Evolutionary conservation across 2,888 invertebrate species (phyloP).

Genomic region (Athetis lepigone): DNA sequence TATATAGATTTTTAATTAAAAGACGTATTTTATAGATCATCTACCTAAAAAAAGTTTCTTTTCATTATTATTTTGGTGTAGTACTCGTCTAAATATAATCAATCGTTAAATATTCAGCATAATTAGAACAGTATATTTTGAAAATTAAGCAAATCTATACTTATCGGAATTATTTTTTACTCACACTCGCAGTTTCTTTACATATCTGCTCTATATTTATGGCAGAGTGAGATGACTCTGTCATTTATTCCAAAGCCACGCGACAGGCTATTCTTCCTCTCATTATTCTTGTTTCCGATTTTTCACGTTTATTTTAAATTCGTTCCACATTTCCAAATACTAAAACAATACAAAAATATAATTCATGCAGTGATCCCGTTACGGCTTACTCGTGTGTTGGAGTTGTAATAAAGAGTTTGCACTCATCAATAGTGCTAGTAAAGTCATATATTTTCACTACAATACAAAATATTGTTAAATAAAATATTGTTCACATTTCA

Average conservation of each 20-base stretch:
- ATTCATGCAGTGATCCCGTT: slow-evolving; percentile 37
- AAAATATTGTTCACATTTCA: slow-evolving; percentile 53
- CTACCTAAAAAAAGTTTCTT: too few species aligned
- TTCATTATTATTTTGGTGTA: too few species aligned
- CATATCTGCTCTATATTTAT: background rate
- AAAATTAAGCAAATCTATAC: background rate
- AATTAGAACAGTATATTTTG: background rate
- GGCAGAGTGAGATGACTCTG: background rate
- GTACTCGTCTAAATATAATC: background rate
- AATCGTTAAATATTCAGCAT: background rate
- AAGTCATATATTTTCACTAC: slow-evolving; percentile 21
- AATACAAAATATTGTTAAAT: slow-evolving; percentile 21
- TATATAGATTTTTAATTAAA: too few species aligned
- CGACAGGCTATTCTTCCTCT: background rate
- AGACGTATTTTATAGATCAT: too few species aligned
- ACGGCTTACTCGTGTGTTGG: slow-evolving; percentile 31
- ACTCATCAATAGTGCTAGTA: slow-evolving; percentile 36
- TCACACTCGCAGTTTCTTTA: background rate
- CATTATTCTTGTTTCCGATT: background rate
- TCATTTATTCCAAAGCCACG: slow-evolving; percentile 8
- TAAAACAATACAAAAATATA: slow-evolving; percentile 29
- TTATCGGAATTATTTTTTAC: background rate
- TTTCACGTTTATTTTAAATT: slow-evolving; percentile 28
- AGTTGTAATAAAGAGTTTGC: too few species aligned
- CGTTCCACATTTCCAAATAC: slow-evolving; percentile 29